Evolutionary conservation across 2,888 invertebrate species (phyloP), one percentile per base, ranked within the genome.

Genomic region (Acleris literana): DNA sequence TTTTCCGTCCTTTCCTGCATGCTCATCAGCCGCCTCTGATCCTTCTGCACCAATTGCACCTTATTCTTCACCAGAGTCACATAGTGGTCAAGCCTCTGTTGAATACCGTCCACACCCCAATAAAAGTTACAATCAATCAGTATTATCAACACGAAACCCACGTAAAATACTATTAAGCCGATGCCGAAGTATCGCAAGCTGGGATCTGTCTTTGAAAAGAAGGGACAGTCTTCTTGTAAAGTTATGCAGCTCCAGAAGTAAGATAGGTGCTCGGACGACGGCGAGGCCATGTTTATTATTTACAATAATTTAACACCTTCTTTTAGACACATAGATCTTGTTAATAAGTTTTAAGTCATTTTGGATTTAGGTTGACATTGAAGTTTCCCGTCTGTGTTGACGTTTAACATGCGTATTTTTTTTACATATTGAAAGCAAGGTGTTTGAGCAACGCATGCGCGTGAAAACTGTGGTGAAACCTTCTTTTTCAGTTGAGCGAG

Each of bases 211-310:
- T 69, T 71, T 4, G 84, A 80, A 58, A 82, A 79, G 65, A 90
- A 85, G 3, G 85, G 83, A 63, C 90, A 92, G 1, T 87, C 84
- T 5, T 86, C 76, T 43, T 74, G 78, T 0, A 87, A 70, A 5
- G 83, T 87, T 52, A 91, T 22, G 53, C 90, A 92, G 68, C 72
- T 81, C 91, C 90, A 91, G 70, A 91, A 86, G 69, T 85, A 87
- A 16, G 88, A 85, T 22, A 76, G 49, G 55, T 61, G 65, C 3
- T 49, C 48, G 20, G 22, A 16, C 17, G 71, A 56, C 48, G 60
- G 66, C 73, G 72, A 76, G n/a, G 44, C 60, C 65, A 65, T 65
- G 17, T 20, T 56, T 11, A 29, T 55, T 29, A 13, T n/a, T 54
- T 43, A 63, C 60, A 33, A 25, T 55, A 60, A 61, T 65, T 65